Percentiles rank a stretch among this genome's conserved stretches.
phyloP scores from a whole-genome alignment of 1,140 invertebrate species.

The Pachypeltis micranthus region DNA sequence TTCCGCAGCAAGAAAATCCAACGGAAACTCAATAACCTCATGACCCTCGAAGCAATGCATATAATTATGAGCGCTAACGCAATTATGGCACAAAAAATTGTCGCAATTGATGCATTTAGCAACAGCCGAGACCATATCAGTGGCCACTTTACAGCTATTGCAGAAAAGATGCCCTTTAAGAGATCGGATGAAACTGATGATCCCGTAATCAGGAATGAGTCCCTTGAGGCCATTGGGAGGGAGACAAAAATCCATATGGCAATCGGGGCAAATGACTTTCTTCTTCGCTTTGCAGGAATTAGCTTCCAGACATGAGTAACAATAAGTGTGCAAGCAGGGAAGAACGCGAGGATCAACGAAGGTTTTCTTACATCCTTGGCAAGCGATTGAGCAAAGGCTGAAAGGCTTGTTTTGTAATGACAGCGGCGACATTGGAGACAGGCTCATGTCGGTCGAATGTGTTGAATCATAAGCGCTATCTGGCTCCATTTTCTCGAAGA shows the following conservation, averaged over 20 bases:
- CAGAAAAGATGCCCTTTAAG: slow-evolving; percentile 44
- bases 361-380: slow-evolving; percentile 66
- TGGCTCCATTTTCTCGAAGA: background rate
- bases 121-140: slow-evolving; percentile 68
- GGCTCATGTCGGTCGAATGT: slow-evolving; percentile 4
- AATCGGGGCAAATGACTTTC: slow-evolving; percentile 68
- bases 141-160: slow-evolving; percentile 63
- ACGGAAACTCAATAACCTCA: slow-evolving; percentile 59
- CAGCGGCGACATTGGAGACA: slow-evolving; percentile 5
- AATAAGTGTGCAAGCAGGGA: slow-evolving; percentile 73
- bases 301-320: slow-evolving; percentile 63
- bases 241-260: slow-evolving; percentile 56
- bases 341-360: slow-evolving; percentile 57
- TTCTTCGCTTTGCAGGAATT: slow-evolving; percentile 51
- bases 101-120: slow-evolving; percentile 89
- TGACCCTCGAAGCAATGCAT: slow-evolving; percentile 98
- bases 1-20: slow-evolving; percentile 34
- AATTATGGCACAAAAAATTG: slow-evolving; percentile 88
- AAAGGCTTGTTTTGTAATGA: slow-evolving; percentile 3
- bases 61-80: slow-evolving; percentile 93
- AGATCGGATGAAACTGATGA: slow-evolving; percentile 39
- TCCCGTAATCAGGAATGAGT: slow-evolving; percentile 53
- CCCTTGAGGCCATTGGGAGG: slow-evolving; percentile 44
- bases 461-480: slow-evolving; percentile 17
- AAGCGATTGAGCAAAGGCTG: slow-evolving; percentile 35